These are phyloP conservation scores for Mellivora capensis DNA, from an alignment of 2,113 vertebrate genomes.

Conservation along the genomic window DNA sequence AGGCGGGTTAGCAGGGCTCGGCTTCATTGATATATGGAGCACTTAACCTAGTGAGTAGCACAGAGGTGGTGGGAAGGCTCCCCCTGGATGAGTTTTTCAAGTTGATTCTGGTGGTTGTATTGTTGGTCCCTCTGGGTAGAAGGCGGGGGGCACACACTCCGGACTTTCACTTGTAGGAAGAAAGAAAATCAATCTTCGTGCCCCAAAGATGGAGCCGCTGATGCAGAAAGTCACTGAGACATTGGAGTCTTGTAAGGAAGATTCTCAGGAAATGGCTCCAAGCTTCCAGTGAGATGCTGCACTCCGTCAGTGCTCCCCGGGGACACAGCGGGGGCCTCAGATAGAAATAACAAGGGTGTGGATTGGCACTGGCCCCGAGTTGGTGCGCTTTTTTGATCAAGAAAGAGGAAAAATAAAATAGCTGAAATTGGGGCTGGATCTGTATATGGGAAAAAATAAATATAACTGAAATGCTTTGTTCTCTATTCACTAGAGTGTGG, in stretches of 20 bases:
- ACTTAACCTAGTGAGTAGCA: constrained; percentile 48
- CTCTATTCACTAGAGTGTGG: neutral
- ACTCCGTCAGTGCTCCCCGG: neutral
- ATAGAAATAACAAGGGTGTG: constrained; percentile 35
- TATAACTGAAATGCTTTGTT: constrained; percentile 12
- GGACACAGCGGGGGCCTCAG: neutral
- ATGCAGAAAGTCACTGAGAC: constrained; percentile 75
- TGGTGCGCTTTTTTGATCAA: constrained; percentile 50
- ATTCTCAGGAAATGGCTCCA: constrained; percentile 57
- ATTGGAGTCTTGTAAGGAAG: constrained; percentile 53
- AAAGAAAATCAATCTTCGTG: constrained; percentile 83
- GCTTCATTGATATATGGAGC: constrained; percentile 45
- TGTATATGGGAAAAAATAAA: constrained; percentile 55
- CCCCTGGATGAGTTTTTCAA: constrained; percentile 61
- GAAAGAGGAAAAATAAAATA: neutral
- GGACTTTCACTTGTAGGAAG: constrained; percentile 72
- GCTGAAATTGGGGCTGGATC: neutral
- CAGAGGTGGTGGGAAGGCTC: constrained; percentile 24
- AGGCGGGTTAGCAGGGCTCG: neutral
- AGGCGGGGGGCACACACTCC: constrained; percentile 17
- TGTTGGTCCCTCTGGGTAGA: constrained; percentile 41
- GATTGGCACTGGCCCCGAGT: neutral
- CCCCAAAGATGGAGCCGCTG: constrained; percentile 71
- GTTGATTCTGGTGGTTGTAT: constrained; percentile 60
- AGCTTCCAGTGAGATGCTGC: constrained; percentile 47